Evolutionary conservation across 2,888 invertebrate species (phyloP).

Genomic region (Oligia strigilis): DNA sequence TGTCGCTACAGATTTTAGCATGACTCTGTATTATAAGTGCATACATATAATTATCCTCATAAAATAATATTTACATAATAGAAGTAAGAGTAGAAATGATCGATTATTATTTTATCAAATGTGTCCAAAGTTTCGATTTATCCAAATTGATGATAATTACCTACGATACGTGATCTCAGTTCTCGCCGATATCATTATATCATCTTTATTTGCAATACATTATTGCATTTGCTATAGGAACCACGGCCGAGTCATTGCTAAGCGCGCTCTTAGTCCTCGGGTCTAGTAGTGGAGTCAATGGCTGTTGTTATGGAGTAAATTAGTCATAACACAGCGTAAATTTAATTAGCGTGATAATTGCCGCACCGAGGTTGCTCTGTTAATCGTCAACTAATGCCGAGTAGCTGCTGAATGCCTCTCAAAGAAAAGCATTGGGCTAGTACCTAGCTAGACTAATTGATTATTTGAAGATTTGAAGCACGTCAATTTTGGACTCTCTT

Average conservation of each 20-base stretch:
- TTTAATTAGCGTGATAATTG: conserved; percentile 88
- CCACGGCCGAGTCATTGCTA: not conserved
- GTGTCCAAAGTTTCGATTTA: not conserved
- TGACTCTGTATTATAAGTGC: not conserved
- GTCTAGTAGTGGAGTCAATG: conserved; percentile 66
- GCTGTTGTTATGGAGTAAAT: conserved; percentile 82
- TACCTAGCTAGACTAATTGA: conserved; percentile 2
- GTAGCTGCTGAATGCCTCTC: conserved; percentile 15
- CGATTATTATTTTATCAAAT: not conserved
- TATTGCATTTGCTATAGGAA: not conserved
- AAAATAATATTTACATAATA: not conserved
- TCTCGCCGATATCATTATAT: not conserved
- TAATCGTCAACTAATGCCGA: conserved; percentile 69
- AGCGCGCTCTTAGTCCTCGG: conserved; percentile 61
- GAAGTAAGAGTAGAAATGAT: not conserved
- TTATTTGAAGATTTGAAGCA: not conserved
- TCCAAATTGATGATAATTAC: not conserved
- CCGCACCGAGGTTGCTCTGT: conserved; percentile 67
- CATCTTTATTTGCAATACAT: not conserved
- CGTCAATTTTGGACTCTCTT: not conserved
- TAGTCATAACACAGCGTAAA: conserved; percentile 85
- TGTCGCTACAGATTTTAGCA: not conserved
- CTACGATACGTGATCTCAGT: not conserved
- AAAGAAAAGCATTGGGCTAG: conserved; percentile 29
- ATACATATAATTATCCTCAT: not conserved